A percentile compares a stretch with the other conserved stretches of the same genome.
Evolutionary conservation across 1,140 invertebrate species (phyloP).

Genomic region (Nymphalis io): DNA sequence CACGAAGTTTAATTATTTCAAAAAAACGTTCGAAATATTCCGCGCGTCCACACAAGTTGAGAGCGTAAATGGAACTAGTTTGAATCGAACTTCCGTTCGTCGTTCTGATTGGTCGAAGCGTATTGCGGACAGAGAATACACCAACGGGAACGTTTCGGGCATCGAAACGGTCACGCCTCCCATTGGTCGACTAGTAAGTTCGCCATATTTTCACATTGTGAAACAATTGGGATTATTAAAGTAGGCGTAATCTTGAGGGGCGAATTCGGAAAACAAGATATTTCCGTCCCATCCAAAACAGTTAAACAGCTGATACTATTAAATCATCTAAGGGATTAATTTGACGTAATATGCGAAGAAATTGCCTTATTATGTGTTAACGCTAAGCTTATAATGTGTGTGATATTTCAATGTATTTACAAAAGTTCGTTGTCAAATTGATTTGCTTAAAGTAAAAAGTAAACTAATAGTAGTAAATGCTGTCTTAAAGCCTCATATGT

Average conservation of each 20-base stretch:
- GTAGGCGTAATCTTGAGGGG: conserved; percentile 61
- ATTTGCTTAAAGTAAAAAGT: no score
- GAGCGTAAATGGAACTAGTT: conserved; percentile 75
- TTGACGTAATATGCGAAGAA: conserved; percentile 9
- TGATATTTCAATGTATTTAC: not conserved
- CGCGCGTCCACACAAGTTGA: conserved; percentile 52
- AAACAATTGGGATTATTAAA: conserved; percentile 71
- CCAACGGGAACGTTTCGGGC: conserved; percentile 51
- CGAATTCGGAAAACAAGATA: conserved; percentile 54
- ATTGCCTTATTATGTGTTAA: not conserved
- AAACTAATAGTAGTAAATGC: no score
- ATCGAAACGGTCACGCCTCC: conserved; percentile 61
- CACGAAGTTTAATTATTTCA: not conserved
- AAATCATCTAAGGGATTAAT: conserved; percentile 32
- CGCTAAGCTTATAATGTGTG: not conserved
- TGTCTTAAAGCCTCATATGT: no score
- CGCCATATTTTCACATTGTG: conserved; percentile 73
- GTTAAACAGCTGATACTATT: conserved; percentile 48
- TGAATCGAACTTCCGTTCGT: conserved; percentile 62
- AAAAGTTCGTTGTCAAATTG: no score
- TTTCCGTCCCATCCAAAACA: conserved; percentile 51
- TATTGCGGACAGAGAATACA: conserved; percentile 42
- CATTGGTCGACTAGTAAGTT: conserved; percentile 64
- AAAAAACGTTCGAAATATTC: conserved; percentile 25
- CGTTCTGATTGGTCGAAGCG: conserved; percentile 57